Percentiles rank a stretch among this genome's conserved stretches.
phyloP scores from a whole-genome alignment of 53 echinoderm and acorn worm species.

The Luidia sarsii region DNA sequence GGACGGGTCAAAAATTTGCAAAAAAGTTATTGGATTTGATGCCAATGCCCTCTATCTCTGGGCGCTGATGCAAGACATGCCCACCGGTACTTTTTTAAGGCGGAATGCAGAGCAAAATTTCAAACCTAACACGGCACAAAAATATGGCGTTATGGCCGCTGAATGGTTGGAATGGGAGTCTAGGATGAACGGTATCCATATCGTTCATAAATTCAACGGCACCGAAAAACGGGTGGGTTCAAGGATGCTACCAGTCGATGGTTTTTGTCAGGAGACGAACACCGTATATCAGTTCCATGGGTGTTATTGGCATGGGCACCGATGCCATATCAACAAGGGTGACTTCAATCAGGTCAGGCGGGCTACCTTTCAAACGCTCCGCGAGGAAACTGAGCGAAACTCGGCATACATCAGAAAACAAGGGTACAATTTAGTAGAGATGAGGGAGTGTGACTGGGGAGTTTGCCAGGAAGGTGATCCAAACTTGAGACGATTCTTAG shows the following conservation, averaged over 20 bases:
- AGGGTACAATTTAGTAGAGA: constrained; percentile 47
- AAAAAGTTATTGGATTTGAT: constrained; percentile 58
- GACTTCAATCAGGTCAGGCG: neutral
- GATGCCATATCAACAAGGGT: constrained; percentile 5
- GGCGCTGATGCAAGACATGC: constrained; percentile 43
- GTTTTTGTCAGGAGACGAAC: constrained; percentile 32
- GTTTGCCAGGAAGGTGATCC: neutral
- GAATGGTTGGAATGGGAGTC: neutral
- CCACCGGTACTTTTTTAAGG: constrained; percentile 1
- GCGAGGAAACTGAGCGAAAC: neutral
- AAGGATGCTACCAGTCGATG: neutral
- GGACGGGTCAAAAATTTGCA: neutral
- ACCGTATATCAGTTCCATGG: constrained; percentile 63
- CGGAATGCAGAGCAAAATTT: neutral
- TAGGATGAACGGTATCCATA: neutral
- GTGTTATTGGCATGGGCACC: constrained; percentile 48
- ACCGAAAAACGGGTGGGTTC: neutral
- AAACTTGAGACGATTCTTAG: neutral
- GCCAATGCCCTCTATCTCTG: constrained; percentile 69
- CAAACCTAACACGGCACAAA: neutral
- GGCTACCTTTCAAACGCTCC: neutral
- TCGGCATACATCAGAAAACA: neutral
- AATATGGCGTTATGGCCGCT: neutral
- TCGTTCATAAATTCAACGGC: constrained; percentile 32
- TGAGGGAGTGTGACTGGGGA: constrained; percentile 23